Base-by-base conservation (phyloP, 1,140 invertebrate species). In the Tetramorium alpestre region DNA sequence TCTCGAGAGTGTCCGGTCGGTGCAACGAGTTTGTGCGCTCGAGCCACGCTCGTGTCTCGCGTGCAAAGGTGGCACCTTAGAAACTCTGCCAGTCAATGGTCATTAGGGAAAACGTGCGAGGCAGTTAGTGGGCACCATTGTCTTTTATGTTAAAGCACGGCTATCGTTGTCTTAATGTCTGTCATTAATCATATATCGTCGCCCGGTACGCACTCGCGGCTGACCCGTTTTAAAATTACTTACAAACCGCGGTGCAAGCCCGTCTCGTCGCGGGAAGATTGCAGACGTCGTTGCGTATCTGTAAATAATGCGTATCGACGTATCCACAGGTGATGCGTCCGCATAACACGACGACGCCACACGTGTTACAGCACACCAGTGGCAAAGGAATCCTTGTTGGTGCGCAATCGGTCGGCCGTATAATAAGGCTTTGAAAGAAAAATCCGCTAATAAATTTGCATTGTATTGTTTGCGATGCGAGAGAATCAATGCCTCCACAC, bases 61-160 rank as follows among this genome's bases (percentile, higher is more conserved):
- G 78, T 90, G 82, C 78, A 84, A 62, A 88, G 67, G 86, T 81
- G 78, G 77, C 65, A 87, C 69, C 80, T 86, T 75, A 75, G 78
- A 90, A 88, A 90, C 76, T 90, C 72, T 69, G 65, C 77, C 73
- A 86, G 78, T 88, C 81, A 77, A 88, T 76, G 82, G 88, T 90
- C 89, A 89, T 88, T 86, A 88, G 87, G 73, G 49, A 75, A 87
- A 88, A 93, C 75, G 80, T 72, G 67, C 64, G 65, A 85, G 38
- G 70, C 87, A 88, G 90, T 89, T 90, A 86, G 81, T 78, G 62
- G 33, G 62, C 67, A 25, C 88, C 77, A 93, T 93, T 93, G 92
- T 93, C 89, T 92, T 88, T 88, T 93, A 93, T 93, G 92, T 89
- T 91, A 92, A 93, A 91, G 84, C 77, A 56, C 62, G 28, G 16